Percentiles rank a stretch among this genome's conserved stretches.
Evolutionary conservation across 1,140 invertebrate genomes (phyloP).

Genomic region (Alviniconcha marisindica): DNA sequence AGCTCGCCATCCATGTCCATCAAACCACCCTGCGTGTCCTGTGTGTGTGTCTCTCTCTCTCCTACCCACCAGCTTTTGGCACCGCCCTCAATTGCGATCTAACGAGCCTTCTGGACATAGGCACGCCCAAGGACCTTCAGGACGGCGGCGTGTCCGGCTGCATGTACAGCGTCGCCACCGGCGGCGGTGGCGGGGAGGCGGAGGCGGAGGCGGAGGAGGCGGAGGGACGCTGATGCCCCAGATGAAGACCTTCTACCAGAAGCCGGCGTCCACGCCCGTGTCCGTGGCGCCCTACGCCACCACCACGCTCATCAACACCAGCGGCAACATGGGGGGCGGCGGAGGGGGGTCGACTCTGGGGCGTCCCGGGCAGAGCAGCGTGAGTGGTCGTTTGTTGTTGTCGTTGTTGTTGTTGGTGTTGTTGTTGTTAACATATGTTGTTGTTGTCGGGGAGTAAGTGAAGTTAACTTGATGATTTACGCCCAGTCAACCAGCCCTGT

Average conservation of each 20-base stretch:
- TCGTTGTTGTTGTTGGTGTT: not conserved
- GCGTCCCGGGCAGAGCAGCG: slow-evolving; percentile 39
- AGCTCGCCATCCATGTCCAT: too few species aligned
- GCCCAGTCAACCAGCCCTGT: too few species aligned
- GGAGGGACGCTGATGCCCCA: slow-evolving; percentile 61
- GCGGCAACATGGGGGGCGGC: slow-evolving; percentile 35
- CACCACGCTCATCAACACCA: slow-evolving; percentile 82
- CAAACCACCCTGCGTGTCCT: too few species aligned
- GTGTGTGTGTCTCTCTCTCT: slow-evolving; percentile 6
- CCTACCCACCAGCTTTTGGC: not conserved
- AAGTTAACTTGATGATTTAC: too few species aligned
- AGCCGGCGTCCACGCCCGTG: slow-evolving; percentile 66
- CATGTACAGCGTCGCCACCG: slow-evolving; percentile 44
- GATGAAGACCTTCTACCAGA: slow-evolving; percentile 88
- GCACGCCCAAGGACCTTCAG: slow-evolving; percentile 53
- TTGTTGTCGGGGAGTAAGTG: too few species aligned
- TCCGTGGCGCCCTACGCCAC: slow-evolving; percentile 89
- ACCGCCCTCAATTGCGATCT: slow-evolving; percentile 58
- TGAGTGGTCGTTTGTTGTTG: slow-evolving; percentile 22
- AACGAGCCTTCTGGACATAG: slow-evolving; percentile 60
- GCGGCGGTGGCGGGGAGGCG: slow-evolving; percentile 57
- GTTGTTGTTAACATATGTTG: too few species aligned
- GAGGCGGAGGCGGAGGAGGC: slow-evolving; percentile 44
- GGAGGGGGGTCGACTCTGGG: slow-evolving; percentile 36
- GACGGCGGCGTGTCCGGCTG: slow-evolving; percentile 47